Evolutionary conservation across 2,797 vertebrate genomes (phyloP).

Genomic region (Salarias fasciatus): DNA sequence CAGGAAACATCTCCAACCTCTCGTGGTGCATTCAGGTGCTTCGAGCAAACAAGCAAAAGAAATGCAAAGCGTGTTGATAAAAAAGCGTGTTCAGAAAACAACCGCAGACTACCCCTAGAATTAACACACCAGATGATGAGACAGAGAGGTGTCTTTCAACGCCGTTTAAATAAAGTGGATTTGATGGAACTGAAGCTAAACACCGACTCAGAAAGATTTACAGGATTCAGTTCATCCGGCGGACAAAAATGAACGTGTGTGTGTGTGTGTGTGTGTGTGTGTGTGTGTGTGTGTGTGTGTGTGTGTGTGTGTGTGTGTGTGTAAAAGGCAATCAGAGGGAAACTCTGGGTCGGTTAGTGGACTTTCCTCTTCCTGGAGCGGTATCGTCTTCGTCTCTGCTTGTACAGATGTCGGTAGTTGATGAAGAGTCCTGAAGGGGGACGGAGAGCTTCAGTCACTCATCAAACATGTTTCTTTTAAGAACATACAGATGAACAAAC

Average conservation of each 20-base stretch:
- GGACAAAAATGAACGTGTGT: too few species aligned
- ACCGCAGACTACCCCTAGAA: too few species aligned
- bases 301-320: background rate
- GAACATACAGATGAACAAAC: too few species aligned
- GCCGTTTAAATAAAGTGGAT: too few species aligned
- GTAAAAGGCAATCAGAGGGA: slow-evolving; percentile 22
- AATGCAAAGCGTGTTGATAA: too few species aligned
- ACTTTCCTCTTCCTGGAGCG: slow-evolving; percentile 89
- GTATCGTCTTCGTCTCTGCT: slow-evolving; percentile 87
- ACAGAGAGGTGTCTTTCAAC: too few species aligned
- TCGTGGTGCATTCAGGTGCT: background rate
- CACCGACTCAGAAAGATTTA: slow-evolving; percentile 10
- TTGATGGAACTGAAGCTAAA: too few species aligned
- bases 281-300: background rate
- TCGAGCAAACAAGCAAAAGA: background rate
- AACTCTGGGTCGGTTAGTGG: slow-evolving; percentile 65
- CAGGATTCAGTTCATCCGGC: slow-evolving; percentile 13
- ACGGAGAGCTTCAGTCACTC: slow-evolving; percentile 3
- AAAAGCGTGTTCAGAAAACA: too few species aligned
- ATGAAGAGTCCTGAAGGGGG: slow-evolving; percentile 82
- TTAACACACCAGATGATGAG: too few species aligned
- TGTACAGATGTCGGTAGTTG: slow-evolving; percentile 91
- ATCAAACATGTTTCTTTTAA: too few species aligned
- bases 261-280: background rate
- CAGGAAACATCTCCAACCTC: background rate